Conservation (phyloP, 2,113 vertebrate genomes). For the Pygoscelis antarcticus region DNA sequence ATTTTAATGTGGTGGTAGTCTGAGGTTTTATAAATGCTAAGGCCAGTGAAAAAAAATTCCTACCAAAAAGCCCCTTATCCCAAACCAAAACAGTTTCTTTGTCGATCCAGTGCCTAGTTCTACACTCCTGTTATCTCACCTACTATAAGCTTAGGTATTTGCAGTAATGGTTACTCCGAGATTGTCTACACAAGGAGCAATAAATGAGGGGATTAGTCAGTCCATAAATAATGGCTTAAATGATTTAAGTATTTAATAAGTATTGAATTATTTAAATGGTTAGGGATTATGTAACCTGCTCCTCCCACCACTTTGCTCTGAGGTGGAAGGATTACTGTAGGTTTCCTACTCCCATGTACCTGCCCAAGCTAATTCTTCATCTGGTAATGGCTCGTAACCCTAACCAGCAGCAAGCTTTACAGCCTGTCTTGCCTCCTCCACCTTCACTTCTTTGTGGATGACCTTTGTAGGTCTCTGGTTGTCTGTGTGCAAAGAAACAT, state of each 20-base stretch:
- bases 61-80: not conserved
- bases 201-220: not conserved
- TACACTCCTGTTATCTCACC: not conserved
- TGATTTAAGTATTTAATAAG: slow-evolving; percentile 17
- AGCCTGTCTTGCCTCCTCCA: not conserved
- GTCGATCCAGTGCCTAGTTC: not conserved
- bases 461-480: not conserved
- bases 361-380: not conserved
- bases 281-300: not conserved
- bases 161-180: not conserved
- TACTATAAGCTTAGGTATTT: not conserved
- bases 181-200: not conserved
- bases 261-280: slow-evolving; percentile 24
- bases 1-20: not conserved
- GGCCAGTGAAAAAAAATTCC: not conserved
- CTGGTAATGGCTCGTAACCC: not conserved
- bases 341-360: not conserved
- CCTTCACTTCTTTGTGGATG: not conserved
- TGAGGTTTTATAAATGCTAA: not conserved
- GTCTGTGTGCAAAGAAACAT: not conserved
- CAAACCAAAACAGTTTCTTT: not conserved
- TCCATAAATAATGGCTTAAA: slow-evolving; percentile 23
- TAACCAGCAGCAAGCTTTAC: not conserved
- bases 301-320: not conserved
- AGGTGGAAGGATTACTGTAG: not conserved